Base-by-base conservation (phyloP, 2,797 vertebrate genomes). In the Cynodonichthys magdalenae region DNA sequence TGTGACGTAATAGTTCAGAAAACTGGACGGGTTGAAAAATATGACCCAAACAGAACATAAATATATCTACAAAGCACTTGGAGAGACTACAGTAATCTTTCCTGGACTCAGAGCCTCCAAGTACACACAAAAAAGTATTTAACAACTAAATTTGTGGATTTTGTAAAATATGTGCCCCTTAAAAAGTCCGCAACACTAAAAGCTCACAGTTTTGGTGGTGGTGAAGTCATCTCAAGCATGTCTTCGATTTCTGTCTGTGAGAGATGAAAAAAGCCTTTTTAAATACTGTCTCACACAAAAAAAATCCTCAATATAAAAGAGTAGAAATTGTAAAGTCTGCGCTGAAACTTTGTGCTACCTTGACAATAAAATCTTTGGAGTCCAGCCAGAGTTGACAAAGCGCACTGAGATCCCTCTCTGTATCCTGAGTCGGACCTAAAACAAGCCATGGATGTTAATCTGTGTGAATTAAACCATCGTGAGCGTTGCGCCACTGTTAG, bases 341-440 rank as follows among this genome's bases (percentile, higher is more conserved):
- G 15, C 27, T 55, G 15, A 51, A 27, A 36, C 8, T 18, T 31
- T 55, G 17, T n/a, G 6, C 14, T 80, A 99, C 98, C 95, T 98
- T 99, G 83, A 96, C 95, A 3, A 92, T 87, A 59, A 99, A 94
- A 86, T 99, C 97, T 91, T 98, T 99, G 29, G 96, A 97, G 85
- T 99, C 98, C 71, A 99, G 80, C 98, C 98, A 99, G 48, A 98
- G 91, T 66, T 98, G 96, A 82, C 96, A 99, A 28, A 99, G 92
- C 0, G 94, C 95, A 79, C 92, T 93, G 66, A 99, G 89, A 59
- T 99, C 98, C 81, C 97, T 98, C 86, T 99, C 96, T 15, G 93
- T 92, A 45, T 99, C 96, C 79, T 95, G 94, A 74, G 90, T 94
- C 18, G 94, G 92, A 55, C 93, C 97, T 99, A 44, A 59, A 80